Conservation (phyloP, 1,140 invertebrate species). For the Microplitis mediator region DNA sequence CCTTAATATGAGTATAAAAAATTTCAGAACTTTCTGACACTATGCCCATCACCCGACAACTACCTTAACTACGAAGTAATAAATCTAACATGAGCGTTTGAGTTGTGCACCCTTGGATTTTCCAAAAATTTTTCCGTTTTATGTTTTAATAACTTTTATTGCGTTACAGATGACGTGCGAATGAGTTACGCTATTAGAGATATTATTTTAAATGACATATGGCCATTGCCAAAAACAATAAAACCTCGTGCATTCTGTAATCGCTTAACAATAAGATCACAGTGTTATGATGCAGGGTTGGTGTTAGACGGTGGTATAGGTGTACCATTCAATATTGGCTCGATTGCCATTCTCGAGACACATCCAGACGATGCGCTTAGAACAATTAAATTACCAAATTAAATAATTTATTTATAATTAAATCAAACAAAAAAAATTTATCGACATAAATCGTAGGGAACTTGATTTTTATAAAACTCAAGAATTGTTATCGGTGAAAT, state of each 20-base stretch:
- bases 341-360: slow-evolving; percentile 82
- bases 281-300: slow-evolving; percentile 92
- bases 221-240: slow-evolving; percentile 74
- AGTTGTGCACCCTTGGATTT: no score
- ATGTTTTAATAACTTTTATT: slow-evolving; percentile 22
- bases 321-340: slow-evolving; percentile 93
- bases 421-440: no score
- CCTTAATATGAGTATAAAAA: no score
- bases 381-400: slow-evolving; percentile 74
- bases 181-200: slow-evolving; percentile 93
- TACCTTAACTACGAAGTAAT: no score
- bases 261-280: slow-evolving; percentile 80
- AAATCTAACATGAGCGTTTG: no score
- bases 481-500: no score
- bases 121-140: no score
- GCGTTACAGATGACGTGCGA: slow-evolving; percentile 69
- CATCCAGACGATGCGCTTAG: slow-evolving; percentile 84
- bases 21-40: no score
- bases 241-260: slow-evolving; percentile 71
- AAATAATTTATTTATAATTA: not conserved
- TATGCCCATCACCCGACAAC: no score
- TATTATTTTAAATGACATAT: slow-evolving; percentile 81
- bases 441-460: no score
- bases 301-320: slow-evolving; percentile 97
- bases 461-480: no score